Conservation (phyloP, 2,797 vertebrate species). For the Pelochelys cantorii region DNA sequence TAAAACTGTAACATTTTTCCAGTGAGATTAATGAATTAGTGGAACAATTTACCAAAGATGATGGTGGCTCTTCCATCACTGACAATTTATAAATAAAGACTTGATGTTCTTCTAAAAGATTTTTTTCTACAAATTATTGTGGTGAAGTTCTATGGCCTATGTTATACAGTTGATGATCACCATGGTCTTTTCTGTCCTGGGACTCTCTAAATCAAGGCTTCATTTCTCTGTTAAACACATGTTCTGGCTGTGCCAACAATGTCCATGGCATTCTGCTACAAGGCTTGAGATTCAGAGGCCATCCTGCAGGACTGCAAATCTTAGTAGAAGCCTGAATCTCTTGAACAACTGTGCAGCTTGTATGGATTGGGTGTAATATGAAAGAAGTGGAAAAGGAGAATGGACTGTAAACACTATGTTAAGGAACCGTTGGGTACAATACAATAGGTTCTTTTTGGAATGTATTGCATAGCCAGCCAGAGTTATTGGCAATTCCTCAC, state of each 20-base stretch:
- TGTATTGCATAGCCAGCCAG: slow-evolving; percentile 2
- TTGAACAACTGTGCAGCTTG: not conserved
- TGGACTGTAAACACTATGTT: slow-evolving; percentile 15
- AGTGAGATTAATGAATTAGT: not conserved
- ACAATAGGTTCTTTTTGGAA: slow-evolving; percentile 30
- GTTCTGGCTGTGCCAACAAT: not conserved
- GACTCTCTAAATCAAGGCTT: not conserved
- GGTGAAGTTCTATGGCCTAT: not conserved
- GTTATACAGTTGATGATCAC: not conserved
- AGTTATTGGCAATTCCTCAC: not conserved
- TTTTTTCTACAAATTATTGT: not conserved
- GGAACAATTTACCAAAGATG: not conserved
- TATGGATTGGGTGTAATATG: not conserved
- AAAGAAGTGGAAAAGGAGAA: slow-evolving; percentile 7
- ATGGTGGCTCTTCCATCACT: not conserved
- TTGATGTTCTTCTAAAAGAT: not conserved
- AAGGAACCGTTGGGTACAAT: slow-evolving; percentile 25
- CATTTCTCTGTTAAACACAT: not conserved
- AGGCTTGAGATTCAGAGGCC: not conserved
- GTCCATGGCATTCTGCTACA: accelerated
- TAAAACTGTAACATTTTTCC: not conserved
- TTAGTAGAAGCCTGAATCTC: not conserved
- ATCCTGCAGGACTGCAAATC: not conserved
- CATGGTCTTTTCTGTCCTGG: not conserved
- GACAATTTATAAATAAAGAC: not conserved